Conservation (phyloP, 2,888 invertebrate species). For the Druceiella hillmani region DNA sequence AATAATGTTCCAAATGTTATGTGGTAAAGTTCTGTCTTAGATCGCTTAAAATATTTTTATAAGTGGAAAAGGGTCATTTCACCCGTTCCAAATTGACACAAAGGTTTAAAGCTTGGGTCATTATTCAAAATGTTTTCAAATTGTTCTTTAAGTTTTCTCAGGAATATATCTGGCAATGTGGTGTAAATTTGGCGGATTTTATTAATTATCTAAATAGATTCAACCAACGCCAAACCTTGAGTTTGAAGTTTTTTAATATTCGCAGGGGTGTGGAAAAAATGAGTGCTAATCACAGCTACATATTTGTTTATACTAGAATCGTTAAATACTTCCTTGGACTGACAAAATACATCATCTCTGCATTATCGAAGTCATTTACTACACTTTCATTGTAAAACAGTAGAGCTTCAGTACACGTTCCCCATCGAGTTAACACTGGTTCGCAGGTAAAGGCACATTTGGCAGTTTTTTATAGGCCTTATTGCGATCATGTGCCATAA, state of each 20-base stretch:
- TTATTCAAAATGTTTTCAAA: too few relatives aligned
- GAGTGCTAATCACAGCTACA: slow-evolving; percentile 14
- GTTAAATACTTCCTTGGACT: slow-evolving; percentile 11
- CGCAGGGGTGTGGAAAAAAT: slow-evolving; percentile 15
- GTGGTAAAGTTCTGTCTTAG: too few relatives aligned
- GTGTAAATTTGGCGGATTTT: too few relatives aligned
- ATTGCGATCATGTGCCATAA: too few relatives aligned
- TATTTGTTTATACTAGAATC: slow-evolving; percentile 11
- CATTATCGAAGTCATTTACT: slow-evolving; percentile 13
- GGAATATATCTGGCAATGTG: too few relatives aligned
- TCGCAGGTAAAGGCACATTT: slow-evolving; percentile 14
- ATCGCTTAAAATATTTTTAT: too few relatives aligned
- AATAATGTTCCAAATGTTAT: too few relatives aligned
- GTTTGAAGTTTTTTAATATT: slow-evolving; percentile 12
- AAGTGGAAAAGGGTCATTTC: too few relatives aligned
- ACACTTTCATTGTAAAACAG: slow-evolving; percentile 16
- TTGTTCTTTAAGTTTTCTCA: too few relatives aligned
- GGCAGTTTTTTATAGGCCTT: slow-evolving; percentile 15
- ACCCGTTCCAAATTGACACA: too few relatives aligned
- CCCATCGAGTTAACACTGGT: slow-evolving; percentile 18
- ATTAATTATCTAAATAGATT: too few relatives aligned
- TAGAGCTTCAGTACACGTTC: slow-evolving; percentile 14
- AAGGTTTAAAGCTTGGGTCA: too few relatives aligned
- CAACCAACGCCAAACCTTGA: slow-evolving; percentile 11
- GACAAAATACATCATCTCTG: slow-evolving; percentile 9